Base-by-base conservation (phyloP, 2,113 vertebrate species). In the Xyrauchen texanus region DNA sequence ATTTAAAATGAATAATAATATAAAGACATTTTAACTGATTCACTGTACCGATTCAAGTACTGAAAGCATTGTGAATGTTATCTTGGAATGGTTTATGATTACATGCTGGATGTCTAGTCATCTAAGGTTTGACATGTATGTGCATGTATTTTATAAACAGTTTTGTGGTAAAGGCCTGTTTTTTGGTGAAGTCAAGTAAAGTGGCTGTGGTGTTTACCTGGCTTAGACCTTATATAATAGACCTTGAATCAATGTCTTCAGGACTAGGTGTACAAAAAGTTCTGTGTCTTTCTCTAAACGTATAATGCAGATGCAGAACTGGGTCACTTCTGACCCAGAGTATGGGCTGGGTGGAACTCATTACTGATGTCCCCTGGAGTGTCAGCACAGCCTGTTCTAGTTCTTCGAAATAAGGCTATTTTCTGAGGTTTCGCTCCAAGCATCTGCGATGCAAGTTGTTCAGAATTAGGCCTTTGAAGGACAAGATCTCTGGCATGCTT, bases 321-420 rank as follows among this genome's bases (percentile, higher is more conserved):
- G 80, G 91, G 89, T 91, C 90, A 91, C 90, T 89, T 84, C 81
- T 77, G 80, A 86, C 85, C 79, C 85, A 66, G 86, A 89, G 91
- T 92, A 85, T 87, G 82, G 86, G 89, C 84, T 70, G 49, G 83
- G 86, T 77, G 82, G 86, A 88, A 88, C 83, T 85, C 89, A 82
- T 86, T 85, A 76, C 67, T 75, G 79, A 68, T 58, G 64, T 78
- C 81, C 87, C 79, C 65, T 81, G 15, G 86, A 89, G 82, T 87
- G 53, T 63, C 13, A 82, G 84, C n/a, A 86, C 83, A 52, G 57
- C 78, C 82, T 86, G 88, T 85, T 84, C 90, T 88, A 89, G 85
- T 90, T 91, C 70, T 79, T 63, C 65, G 64, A 64, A 64, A 42
- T 46, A 60, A 76, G 61, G 68, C 21, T 42, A 51, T 77, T 71